phyloP scores from a whole-genome alignment of 2,113 vertebrate genomes.

The Camelus dromedarius region DNA sequence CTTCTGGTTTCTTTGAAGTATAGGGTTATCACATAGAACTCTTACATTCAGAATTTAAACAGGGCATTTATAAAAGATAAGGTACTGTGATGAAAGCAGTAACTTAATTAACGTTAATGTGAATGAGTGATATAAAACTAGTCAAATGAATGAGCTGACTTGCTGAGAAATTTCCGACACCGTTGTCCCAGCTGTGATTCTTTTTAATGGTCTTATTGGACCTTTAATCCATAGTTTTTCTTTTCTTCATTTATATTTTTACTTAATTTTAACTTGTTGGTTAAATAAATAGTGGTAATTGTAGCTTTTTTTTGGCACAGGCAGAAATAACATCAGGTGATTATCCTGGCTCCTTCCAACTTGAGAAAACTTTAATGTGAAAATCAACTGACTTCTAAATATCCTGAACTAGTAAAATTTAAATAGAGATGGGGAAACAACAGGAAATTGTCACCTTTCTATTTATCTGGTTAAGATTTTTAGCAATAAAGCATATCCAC shows the following conservation, averaged over 20 bases:
- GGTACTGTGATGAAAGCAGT: background rate
- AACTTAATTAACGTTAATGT: background rate
- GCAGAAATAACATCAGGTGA: background rate
- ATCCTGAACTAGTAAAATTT: conserved; percentile 37
- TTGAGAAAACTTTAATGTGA: conserved; percentile 17
- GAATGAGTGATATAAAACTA: background rate
- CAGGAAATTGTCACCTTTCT: background rate
- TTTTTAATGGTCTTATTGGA: background rate
- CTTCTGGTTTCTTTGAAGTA: conserved; percentile 1
- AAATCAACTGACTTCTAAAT: background rate
- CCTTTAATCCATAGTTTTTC: background rate
- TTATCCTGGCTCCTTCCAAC: background rate
- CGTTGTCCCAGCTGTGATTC: background rate
- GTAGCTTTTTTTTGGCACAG: background rate
- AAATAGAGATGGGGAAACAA: background rate
- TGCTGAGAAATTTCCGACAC: conserved; percentile 30
- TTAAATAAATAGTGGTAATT: conserved; percentile 43
- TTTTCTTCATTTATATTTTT: background rate
- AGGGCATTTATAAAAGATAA: background rate
- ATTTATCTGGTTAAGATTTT: conserved; percentile 47
- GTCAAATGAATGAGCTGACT: background rate
- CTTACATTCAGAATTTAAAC: background rate
- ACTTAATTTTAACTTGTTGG: conserved; percentile 32
- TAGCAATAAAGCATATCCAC: background rate
- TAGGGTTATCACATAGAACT: background rate